Conservation (phyloP, 2,797 vertebrate species). For the Cossypha heuglini region DNA sequence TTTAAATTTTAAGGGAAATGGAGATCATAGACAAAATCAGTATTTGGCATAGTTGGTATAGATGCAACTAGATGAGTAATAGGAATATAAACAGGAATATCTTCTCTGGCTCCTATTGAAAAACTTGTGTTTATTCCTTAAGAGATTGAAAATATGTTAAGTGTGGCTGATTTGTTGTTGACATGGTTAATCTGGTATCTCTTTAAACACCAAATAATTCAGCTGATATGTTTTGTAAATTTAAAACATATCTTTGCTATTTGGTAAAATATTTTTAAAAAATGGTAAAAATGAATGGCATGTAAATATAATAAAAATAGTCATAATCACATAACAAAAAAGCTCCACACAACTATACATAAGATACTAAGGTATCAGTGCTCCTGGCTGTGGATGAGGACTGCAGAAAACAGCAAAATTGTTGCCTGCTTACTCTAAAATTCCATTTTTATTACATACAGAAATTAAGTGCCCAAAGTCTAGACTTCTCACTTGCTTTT, state of each 20-base stretch:
- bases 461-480: background rate
- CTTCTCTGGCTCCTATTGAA: background rate
- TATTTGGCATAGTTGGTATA: background rate
- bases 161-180: background rate
- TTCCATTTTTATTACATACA: background rate
- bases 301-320: background rate
- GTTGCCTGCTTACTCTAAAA: background rate
- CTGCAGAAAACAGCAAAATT: background rate
- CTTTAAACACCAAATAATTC: background rate
- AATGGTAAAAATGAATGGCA: background rate
- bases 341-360: fast-evolving
- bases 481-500: background rate
- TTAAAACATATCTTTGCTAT: background rate
- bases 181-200: background rate
- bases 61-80: background rate
- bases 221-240: background rate
- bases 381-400: background rate
- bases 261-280: background rate
- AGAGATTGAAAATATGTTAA: background rate
- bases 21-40: background rate
- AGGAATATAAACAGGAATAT: background rate
- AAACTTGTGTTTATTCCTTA: background rate
- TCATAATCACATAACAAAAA: background rate
- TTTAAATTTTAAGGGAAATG: background rate
- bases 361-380: background rate